Evolutionary conservation across 2,888 invertebrate species (phyloP), one percentile per base, ranked within the genome.

Genomic region (Diarsia rubi): DNA sequence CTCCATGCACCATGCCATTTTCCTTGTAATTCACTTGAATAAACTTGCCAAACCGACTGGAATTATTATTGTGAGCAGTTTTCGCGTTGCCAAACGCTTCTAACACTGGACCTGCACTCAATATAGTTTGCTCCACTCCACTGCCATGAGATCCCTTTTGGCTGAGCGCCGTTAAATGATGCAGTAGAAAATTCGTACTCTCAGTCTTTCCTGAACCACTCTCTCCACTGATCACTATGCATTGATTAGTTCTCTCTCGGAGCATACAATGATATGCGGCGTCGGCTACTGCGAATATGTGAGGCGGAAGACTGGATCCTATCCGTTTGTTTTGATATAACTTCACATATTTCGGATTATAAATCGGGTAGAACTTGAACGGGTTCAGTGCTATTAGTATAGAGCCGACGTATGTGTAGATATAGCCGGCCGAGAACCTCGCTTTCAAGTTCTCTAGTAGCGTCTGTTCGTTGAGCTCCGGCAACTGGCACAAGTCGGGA

Each of bases 51-150:
- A 99, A 99, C 82, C 99, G 97, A 97, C 99, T 99, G 69, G 99
- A 99, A 95, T 99, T 99, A 95, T 99, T 99, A 94, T 99, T 99
- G 92, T 99, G 99, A 4, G 99, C 98, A 49, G 99, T 99, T 96
- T 99, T 99, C 0, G 99, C 99, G 96, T 99, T 99, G n/a, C 99
- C 99, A 94, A 99, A 99, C 11, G 99, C 99, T 97, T 99, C 99
- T 65, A 99, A 96, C 63, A 99, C 99, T 4, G 99, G 99, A 16
- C 99, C 99, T 47, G 99, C 99, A 91, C 99, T 99, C 69, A 99
- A 97, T 90, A 99, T 99, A 21, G 99, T 99, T 95, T 99, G 99
- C 94, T 99, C 99, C 4, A 99, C 99, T n/a, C 99, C 99, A 92
- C 98, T 98, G 27, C 99, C 99, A 91, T 98, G 98, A 59, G 98